Base-by-base conservation (phyloP, 1,140 invertebrate genomes). In the Leptinotarsa undecemlineata region DNA sequence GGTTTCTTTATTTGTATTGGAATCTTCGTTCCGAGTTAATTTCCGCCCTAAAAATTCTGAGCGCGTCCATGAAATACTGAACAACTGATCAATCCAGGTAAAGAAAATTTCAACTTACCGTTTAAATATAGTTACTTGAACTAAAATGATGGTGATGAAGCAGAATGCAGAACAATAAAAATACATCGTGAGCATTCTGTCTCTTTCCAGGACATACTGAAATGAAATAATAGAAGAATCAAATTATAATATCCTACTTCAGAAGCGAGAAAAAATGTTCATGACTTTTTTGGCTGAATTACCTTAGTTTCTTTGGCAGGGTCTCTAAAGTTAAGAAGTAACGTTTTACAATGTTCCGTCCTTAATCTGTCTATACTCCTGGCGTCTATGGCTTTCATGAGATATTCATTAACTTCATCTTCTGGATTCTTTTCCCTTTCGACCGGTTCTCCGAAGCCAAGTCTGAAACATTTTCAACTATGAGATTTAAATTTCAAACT, bases 381-480 rank as follows among this genome's bases (percentile, higher is more conserved):
- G 0, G 96, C 96, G 85, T 98, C 96, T 74, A 98, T 98, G 1
- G 96, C 96, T 68, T 93, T 90, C 88, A 95, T 94, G 48, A 98
- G 87, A 85, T 98, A 98, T 76, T 98, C 96, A 83, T 97, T 97
- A 1, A 98, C 95, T 86, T 97, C 96, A 75, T 96, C 95, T 77
- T 96, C 93, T 0, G 94, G 93, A 83, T 95, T 91, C 83, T 93
- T 93, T 61, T 88, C 86, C 51, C 91, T 88, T 23, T 87, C 86
- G 48, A 83, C 84, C 72, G 87, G 87, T 60, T 87, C 88, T 2
- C 89, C 89, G 77, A 92, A 90, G 2, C 92, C 92, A 66, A 93
- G 85, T 81, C 93, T 93, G 33, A 42, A 42, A 42, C 8, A 42
- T 42, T 42, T 11, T 42, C 33, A 42, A 11, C 2, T 42, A 11